phyloP scores from a whole-genome alignment of 2,888 invertebrate genomes.

The Drosophila sordidula region DNA sequence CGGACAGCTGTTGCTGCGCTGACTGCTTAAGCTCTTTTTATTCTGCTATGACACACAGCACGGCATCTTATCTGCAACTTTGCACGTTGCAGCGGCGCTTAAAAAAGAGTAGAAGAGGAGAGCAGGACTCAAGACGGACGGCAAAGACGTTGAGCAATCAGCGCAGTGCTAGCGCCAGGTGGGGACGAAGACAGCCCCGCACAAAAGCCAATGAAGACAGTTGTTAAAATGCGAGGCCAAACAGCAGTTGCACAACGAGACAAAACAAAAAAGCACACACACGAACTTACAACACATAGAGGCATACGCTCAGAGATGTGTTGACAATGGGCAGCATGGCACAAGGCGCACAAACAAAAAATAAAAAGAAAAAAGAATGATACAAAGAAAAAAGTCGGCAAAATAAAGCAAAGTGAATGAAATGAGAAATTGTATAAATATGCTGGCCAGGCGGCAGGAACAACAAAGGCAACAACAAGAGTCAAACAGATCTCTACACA shows the following conservation, averaged over 20 bases:
- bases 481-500: conserved; percentile 40
- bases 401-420: conserved; percentile 66
- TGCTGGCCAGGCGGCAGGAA: conserved; percentile 60
- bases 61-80: conserved; percentile 65
- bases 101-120: conserved; percentile 18
- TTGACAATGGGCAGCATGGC: conserved; percentile 45
- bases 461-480: conserved; percentile 18
- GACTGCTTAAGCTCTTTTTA: conserved; percentile 42
- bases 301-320: conserved; percentile 18
- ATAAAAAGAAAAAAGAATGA: background rate
- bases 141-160: conserved; percentile 61
- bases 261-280: conserved; percentile 29
- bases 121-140: conserved; percentile 28
- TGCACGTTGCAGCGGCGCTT: conserved; percentile 61
- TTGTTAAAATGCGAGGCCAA: conserved; percentile 61
- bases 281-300: background rate
- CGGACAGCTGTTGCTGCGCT: conserved; percentile 34
- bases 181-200: conserved; percentile 18
- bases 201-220: conserved; percentile 70
- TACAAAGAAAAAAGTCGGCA: conserved; percentile 26
- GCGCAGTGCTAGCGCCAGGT: conserved; percentile 44
- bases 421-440: conserved; percentile 80
- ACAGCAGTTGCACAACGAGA: conserved; percentile 25
- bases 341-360: conserved; percentile 8
- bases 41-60: conserved; percentile 10